A percentile compares a stretch with the other conserved stretches of the same genome.
phyloP scores from a whole-genome alignment of 2,888 invertebrate species.

The Drosophila lacicola region DNA sequence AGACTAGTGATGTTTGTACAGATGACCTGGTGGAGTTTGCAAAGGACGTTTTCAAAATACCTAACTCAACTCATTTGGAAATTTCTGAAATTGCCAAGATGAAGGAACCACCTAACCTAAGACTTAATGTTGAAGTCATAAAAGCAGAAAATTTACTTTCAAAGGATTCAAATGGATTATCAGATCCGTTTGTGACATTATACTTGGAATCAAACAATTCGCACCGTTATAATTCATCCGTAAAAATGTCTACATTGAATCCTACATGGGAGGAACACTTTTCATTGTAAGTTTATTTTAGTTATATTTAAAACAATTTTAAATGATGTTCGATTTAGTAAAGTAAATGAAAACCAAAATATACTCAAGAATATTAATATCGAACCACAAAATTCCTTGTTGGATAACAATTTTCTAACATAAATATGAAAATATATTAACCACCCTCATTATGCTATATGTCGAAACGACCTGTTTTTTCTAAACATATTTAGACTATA shows the following conservation, averaged over 20 bases:
- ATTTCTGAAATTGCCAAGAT: slow-evolving; percentile 90
- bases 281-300: slow-evolving; percentile 87
- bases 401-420: no score
- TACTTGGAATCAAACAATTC: slow-evolving; percentile 91
- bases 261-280: slow-evolving; percentile 99
- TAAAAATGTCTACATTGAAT: slow-evolving; percentile 94
- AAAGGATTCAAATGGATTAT: slow-evolving; percentile 96
- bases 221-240: slow-evolving; percentile 94
- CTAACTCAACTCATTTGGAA: slow-evolving; percentile 90
- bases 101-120: slow-evolving; percentile 93
- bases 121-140: slow-evolving; percentile 93
- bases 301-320: background rate
- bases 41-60: slow-evolving; percentile 91
- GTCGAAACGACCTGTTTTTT: no score
- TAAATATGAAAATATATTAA: no score
- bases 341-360: no score
- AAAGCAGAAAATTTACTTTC: slow-evolving; percentile 94
- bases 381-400: no score
- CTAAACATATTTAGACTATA: no score
- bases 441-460: no score
- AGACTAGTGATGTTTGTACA: slow-evolving; percentile 89
- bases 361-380: no score
- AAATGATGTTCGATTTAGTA: background rate
- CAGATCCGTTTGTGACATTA: slow-evolving; percentile 98
- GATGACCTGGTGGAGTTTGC: slow-evolving; percentile 90